Conservation (phyloP, 2,888 invertebrate species). For the Smittia aterrima region DNA sequence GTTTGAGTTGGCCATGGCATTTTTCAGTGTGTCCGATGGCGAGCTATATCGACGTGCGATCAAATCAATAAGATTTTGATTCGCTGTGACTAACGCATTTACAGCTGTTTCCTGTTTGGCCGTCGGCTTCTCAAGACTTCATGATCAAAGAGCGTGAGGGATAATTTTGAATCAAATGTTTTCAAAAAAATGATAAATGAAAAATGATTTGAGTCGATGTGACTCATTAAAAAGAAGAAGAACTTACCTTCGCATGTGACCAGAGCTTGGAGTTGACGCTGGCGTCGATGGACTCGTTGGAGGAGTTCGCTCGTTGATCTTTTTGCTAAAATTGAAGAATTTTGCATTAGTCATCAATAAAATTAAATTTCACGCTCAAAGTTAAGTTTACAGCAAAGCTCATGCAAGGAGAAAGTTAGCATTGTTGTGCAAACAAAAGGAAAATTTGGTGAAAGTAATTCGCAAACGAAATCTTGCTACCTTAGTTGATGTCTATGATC, state of each 20-base stretch:
- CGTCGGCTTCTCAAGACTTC: conserved; percentile 34
- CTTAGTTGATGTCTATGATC: conserved; percentile 54
- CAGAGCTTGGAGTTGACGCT: conserved; percentile 47
- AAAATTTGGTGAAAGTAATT: background rate
- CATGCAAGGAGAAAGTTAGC: conserved; percentile 4
- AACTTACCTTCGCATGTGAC: conserved; percentile 44
- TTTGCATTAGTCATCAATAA: background rate
- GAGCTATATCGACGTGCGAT: conserved; percentile 38
- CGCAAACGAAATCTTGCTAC: conserved; percentile 45
- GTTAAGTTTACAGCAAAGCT: background rate
- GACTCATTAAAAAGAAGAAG: background rate
- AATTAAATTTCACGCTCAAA: no score
- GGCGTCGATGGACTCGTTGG: conserved; percentile 48
- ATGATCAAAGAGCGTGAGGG: background rate
- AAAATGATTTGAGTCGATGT: background rate
- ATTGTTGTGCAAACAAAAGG: background rate
- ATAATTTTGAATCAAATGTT: conserved; percentile 8
- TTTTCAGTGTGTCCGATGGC: conserved; percentile 38
- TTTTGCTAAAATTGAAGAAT: conserved; percentile 24
- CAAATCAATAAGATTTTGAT: conserved; percentile 39
- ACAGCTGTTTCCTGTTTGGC: conserved; percentile 30
- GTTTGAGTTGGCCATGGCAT: conserved; percentile 48
- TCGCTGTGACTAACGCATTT: conserved; percentile 21
- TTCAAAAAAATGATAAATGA: background rate
- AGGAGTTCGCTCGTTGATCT: conserved; percentile 48